These are phyloP conservation scores for Mechanitis messenoides DNA, from an alignment of 2,888 invertebrate genomes.

Conservation along the genomic window DNA sequence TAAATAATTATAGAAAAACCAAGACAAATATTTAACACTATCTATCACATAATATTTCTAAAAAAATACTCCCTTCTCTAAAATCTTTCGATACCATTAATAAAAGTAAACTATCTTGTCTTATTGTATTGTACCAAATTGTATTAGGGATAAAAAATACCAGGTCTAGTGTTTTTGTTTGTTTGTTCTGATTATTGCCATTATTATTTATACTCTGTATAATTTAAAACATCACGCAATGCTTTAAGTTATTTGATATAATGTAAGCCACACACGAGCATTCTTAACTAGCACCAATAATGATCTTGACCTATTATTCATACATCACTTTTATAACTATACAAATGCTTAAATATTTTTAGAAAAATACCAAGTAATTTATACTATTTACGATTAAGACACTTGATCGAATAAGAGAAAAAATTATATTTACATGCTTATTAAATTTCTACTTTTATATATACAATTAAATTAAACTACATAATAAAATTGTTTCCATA, in stretches of 20 bases:
- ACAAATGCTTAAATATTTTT: conserved; percentile 43
- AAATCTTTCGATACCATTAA: too few relatives aligned
- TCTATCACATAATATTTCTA: too few relatives aligned
- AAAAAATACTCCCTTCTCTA: too few relatives aligned
- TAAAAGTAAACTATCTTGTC: too few relatives aligned
- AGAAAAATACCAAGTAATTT: conserved; percentile 60
- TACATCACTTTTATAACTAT: conserved; percentile 22
- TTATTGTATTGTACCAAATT: too few relatives aligned
- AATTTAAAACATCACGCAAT: conserved; percentile 11
- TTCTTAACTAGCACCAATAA: conserved; percentile 26
- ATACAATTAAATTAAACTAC: conserved; percentile 10
- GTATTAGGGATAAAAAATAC: too few relatives aligned
- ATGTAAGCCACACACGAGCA: conserved; percentile 22
- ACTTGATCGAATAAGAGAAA: conserved; percentile 39
- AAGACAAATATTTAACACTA: too few relatives aligned
- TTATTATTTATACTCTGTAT: background rate
- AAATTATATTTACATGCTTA: conserved; percentile 36
- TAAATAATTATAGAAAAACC: too few relatives aligned
- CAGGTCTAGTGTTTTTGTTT: background rate
- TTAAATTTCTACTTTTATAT: conserved; percentile 1
- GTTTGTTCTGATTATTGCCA: background rate
- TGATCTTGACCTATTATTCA: conserved; percentile 15
- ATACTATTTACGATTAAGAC: conserved; percentile 49
- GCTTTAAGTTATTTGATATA: conserved; percentile 14
- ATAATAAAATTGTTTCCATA: conserved; percentile 35